phyloP scores from a whole-genome alignment of 2,797 vertebrate genomes.

The Cuculus canorus region DNA sequence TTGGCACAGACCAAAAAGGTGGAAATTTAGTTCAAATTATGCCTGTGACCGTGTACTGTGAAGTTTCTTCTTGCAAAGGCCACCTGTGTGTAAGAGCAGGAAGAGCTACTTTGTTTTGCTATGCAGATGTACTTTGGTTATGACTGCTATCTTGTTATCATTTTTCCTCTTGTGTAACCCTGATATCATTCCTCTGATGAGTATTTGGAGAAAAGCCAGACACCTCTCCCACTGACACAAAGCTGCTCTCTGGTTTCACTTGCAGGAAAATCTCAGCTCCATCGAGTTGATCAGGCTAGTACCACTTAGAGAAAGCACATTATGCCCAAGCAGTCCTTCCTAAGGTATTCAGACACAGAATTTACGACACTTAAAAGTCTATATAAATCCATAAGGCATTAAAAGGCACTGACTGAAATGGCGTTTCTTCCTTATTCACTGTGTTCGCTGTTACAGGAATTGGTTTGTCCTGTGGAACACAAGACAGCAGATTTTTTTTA shows the following conservation, averaged over 20 bases:
- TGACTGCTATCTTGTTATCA: neutral
- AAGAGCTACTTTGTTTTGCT: neutral
- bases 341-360: neutral
- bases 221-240: neutral
- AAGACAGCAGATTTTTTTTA: neutral
- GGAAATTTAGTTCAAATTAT: slow-evolving; percentile 40
- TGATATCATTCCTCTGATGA: neutral
- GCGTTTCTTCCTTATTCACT: neutral
- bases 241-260: neutral
- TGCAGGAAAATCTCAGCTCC: neutral
- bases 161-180: neutral
- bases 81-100: neutral
- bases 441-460: neutral
- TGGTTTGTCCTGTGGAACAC: neutral
- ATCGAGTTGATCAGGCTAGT: neutral
- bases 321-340: neutral
- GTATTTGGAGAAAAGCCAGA: neutral
- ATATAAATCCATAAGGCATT: neutral
- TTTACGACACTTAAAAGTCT: neutral
- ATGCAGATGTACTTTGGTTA: neutral
- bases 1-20: slow-evolving; percentile 30
- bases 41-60: neutral
- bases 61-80: slow-evolving; percentile 18
- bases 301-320: neutral
- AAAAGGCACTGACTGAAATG: neutral